Evolutionary conservation across 2,888 invertebrate genomes (phyloP).

Genomic region (Euzophera pinguis): DNA sequence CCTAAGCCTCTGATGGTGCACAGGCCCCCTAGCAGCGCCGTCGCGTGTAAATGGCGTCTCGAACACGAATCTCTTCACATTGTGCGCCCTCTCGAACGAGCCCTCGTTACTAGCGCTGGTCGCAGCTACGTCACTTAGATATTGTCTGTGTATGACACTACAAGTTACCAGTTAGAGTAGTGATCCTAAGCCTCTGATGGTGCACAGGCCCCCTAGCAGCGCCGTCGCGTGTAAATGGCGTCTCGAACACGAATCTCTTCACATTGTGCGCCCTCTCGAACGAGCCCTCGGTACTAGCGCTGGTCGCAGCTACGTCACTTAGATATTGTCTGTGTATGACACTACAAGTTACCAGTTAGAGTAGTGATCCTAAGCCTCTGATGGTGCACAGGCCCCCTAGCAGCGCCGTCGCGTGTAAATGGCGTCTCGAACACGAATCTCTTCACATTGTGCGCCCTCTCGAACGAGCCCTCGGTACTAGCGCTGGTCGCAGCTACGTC

Average conservation of each 20-base stretch:
- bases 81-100: slow-evolving; percentile 33
- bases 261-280: neutral
- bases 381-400: slow-evolving; percentile 81
- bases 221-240: too few relatives aligned
- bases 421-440: slow-evolving; percentile 86
- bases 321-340: too few relatives aligned
- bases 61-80: neutral
- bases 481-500: slow-evolving; percentile 86
- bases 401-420: too few relatives aligned
- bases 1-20: slow-evolving; percentile 84
- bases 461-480: slow-evolving; percentile 82
- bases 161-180: slow-evolving; percentile 89
- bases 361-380: slow-evolving; percentile 92
- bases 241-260: slow-evolving; percentile 77
- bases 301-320: slow-evolving; percentile 87
- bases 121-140: slow-evolving; percentile 90
- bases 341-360: slow-evolving; percentile 84
- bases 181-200: slow-evolving; percentile 87
- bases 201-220: slow-evolving; percentile 84
- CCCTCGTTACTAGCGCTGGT: slow-evolving; percentile 84
- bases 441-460: neutral
- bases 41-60: slow-evolving; percentile 98
- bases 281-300: slow-evolving; percentile 84
- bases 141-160: too few relatives aligned
- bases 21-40: too few relatives aligned